Percentiles rank a stretch among this genome's conserved stretches.
Evolutionary conservation across 2,888 invertebrate species (phyloP).

Genomic region (Cantharis flavilabris): DNA sequence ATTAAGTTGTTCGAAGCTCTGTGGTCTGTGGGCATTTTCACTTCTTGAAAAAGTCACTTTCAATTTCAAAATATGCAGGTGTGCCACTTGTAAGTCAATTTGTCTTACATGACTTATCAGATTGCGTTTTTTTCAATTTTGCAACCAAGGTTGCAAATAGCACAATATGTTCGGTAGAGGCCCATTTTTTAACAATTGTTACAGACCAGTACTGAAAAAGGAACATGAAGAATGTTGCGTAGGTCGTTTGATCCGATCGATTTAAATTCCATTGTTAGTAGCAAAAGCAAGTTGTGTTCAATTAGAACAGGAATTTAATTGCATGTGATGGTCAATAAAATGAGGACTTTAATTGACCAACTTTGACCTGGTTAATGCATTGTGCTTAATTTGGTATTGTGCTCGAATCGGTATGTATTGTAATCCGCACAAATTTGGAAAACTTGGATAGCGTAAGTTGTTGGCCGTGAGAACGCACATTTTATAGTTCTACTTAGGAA

Average conservation of each 20-base stretch:
- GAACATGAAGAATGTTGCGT: neutral
- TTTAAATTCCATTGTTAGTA: neutral
- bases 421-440: neutral
- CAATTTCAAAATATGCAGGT: neutral
- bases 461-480: neutral
- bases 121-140: neutral
- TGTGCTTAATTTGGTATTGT: neutral
- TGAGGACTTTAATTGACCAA: neutral
- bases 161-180: neutral
- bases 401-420: neutral
- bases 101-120: neutral
- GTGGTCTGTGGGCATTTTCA: neutral
- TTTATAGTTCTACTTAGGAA: neutral
- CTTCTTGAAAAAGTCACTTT: neutral
- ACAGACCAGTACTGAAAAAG: neutral
- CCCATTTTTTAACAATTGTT: neutral
- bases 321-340: neutral
- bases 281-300: neutral
- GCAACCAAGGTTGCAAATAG: neutral
- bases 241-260: neutral
- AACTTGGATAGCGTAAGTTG: neutral
- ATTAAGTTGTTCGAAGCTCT: neutral
- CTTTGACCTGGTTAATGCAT: neutral
- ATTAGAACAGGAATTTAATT: neutral
- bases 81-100: neutral